phyloP scores from a whole-genome alignment of 1,140 invertebrate genomes.

The Lanistes nyassanus region DNA sequence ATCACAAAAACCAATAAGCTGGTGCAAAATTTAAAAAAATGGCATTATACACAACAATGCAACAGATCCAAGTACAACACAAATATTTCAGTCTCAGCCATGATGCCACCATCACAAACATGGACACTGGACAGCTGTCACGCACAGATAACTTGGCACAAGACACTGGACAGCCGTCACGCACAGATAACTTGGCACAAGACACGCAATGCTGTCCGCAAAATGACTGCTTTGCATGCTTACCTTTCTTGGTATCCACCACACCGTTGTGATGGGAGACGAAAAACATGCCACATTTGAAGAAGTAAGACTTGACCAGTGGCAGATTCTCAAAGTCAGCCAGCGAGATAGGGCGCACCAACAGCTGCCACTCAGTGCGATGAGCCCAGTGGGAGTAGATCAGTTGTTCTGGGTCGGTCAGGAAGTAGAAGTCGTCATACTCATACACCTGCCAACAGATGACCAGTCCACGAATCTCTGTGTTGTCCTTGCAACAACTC shows the following conservation, averaged over 20 bases:
- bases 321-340: slow-evolving; percentile 66
- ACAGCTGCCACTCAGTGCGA: slow-evolving; percentile 64
- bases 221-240: neutral
- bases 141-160: no score
- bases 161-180: no score
- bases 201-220: no score
- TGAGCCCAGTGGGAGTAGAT: slow-evolving; percentile 67
- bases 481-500: no score
- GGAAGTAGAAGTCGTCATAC: slow-evolving; percentile 68
- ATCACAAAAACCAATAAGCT: no score
- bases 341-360: slow-evolving; percentile 50
- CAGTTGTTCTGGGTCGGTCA: slow-evolving; percentile 65
- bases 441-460: slow-evolving; percentile 61
- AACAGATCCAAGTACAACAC: no score
- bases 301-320: slow-evolving; percentile 67
- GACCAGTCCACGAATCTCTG: slow-evolving; percentile 7
- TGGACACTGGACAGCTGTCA: no score
- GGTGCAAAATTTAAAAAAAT: no score
- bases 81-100: no score
- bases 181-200: no score
- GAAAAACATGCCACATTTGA: slow-evolving; percentile 67
- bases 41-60: no score
- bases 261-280: slow-evolving; percentile 64
- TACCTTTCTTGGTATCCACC: slow-evolving; percentile 56
- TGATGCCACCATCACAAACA: no score